Conservation (phyloP, 2,797 vertebrate genomes). For the Orestias chungarensis region DNA sequence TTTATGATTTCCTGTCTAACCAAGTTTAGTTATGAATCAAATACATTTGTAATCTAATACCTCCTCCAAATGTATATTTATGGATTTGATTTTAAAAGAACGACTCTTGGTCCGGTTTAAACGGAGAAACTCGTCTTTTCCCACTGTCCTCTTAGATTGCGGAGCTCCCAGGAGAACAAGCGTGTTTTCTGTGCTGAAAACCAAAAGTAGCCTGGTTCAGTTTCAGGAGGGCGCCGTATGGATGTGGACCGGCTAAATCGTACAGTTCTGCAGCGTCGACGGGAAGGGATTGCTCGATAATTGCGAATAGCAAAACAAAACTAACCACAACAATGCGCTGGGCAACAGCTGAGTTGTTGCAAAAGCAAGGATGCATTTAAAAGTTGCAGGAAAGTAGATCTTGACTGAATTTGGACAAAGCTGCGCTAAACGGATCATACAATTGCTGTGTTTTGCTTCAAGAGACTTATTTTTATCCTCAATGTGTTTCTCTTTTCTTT, state of each 20-base stretch:
- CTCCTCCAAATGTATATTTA: not conserved
- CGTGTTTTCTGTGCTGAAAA: slow-evolving; percentile 73
- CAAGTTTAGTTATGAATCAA: not conserved
- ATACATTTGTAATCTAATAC: not conserved
- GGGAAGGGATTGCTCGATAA: too few species aligned
- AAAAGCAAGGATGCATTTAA: too few species aligned
- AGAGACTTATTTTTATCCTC: too few species aligned
- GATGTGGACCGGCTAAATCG: slow-evolving; percentile 43
- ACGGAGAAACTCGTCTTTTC: slow-evolving; percentile 69
- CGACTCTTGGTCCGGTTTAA: slow-evolving; percentile 52
- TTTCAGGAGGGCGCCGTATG: slow-evolving; percentile 65
- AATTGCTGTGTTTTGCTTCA: too few species aligned
- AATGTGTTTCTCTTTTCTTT: too few species aligned
- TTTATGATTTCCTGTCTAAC: not conserved
- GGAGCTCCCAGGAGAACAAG: slow-evolving; percentile 79
- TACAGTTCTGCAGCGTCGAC: slow-evolving; percentile 18
- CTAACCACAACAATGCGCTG: not conserved
- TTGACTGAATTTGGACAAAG: too few species aligned
- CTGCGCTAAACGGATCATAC: too few species aligned
- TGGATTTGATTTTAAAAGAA: too few species aligned
- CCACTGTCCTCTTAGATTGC: slow-evolving; percentile 74
- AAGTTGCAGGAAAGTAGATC: too few species aligned
- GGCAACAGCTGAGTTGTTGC: not conserved
- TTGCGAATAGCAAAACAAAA: too few species aligned
- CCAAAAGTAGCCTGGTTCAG: slow-evolving; percentile 72